Percentiles rank a stretch among this genome's conserved stretches.
These are phyloP conservation scores for Trichopoda pennipes DNA, from an alignment of 2,888 invertebrate genomes.

Conservation along the genomic window DNA sequence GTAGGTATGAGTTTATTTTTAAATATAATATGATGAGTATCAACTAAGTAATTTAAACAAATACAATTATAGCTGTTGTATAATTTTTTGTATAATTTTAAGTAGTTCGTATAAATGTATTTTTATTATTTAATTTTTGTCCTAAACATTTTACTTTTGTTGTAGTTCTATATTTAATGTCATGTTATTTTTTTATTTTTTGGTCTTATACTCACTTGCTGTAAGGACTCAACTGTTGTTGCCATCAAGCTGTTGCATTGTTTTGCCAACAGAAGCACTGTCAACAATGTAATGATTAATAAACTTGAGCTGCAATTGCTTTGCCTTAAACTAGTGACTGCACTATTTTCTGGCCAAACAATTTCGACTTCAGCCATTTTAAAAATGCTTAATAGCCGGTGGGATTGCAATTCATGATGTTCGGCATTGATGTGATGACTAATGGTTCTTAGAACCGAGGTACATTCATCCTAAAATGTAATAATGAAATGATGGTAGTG, in stretches of 20 bases:
- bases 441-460: conserved; percentile 89
- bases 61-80: conserved; percentile 51
- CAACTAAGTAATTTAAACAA: conserved; percentile 32
- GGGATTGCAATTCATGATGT: conserved; percentile 92
- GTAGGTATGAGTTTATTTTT: conserved; percentile 7
- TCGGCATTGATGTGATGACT: conserved; percentile 92
- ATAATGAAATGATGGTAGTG: not conserved
- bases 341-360: conserved; percentile 85
- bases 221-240: conserved; percentile 35
- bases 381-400: conserved; percentile 92
- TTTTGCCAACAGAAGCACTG: conserved; percentile 38
- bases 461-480: conserved; percentile 89
- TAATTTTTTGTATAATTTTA: conserved; percentile 29
- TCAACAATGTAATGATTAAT: conserved; percentile 37
- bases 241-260: conserved; percentile 15
- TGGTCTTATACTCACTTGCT: conserved; percentile 67
- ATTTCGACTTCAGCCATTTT: conserved; percentile 96
- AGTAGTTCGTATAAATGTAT: conserved; percentile 35
- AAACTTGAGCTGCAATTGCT: conserved; percentile 42
- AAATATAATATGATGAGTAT: conserved; percentile 3
- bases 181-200: conserved; percentile 60
- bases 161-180: conserved; percentile 59
- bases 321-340: conserved; percentile 72
- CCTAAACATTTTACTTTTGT: conserved; percentile 42
- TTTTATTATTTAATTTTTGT: conserved; percentile 46